Percentiles rank a stretch among this genome's conserved stretches.
Conservation (phyloP, 2,113 vertebrate species). For the Typhlomys cinereus region DNA sequence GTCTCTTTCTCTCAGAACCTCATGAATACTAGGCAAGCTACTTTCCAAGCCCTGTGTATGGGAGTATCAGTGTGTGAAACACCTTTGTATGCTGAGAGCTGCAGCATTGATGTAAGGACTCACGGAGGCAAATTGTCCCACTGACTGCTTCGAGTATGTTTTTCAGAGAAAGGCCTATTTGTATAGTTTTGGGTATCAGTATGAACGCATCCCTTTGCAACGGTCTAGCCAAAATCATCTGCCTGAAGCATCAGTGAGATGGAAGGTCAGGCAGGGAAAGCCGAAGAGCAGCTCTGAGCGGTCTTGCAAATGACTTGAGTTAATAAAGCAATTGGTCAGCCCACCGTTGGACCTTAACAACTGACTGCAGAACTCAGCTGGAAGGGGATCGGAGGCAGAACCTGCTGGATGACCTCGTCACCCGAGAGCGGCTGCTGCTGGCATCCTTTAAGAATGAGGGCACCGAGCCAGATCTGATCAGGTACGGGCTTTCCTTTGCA, state of each 20-base stretch:
- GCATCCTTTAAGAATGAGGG: conserved; percentile 91
- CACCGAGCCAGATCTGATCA: conserved; percentile 86
- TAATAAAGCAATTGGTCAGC: background rate
- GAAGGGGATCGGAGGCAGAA: conserved; percentile 97
- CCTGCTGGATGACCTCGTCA: conserved; percentile 94
- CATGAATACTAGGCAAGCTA: background rate
- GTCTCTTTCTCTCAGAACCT: no score
- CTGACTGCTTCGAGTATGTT: background rate
- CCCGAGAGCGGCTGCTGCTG: conserved; percentile 92
- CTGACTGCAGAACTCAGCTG: conserved; percentile 90
- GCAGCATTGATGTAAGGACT: background rate
- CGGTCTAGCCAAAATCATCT: background rate
- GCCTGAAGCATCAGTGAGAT: background rate
- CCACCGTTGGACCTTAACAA: conserved; percentile 83
- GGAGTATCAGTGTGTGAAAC: background rate
- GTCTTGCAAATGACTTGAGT: background rate
- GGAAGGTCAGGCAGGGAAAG: background rate
- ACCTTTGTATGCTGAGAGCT: background rate
- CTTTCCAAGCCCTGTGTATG: background rate
- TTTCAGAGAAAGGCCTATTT: background rate
- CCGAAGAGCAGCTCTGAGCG: background rate
- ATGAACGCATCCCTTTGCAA: background rate
- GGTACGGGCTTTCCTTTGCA: conserved; percentile 77
- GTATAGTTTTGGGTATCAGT: background rate
- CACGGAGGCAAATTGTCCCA: background rate